These are phyloP conservation scores for Phlogophora meticulosa DNA, from an alignment of 2,888 invertebrate genomes.

Conservation along the genomic window DNA sequence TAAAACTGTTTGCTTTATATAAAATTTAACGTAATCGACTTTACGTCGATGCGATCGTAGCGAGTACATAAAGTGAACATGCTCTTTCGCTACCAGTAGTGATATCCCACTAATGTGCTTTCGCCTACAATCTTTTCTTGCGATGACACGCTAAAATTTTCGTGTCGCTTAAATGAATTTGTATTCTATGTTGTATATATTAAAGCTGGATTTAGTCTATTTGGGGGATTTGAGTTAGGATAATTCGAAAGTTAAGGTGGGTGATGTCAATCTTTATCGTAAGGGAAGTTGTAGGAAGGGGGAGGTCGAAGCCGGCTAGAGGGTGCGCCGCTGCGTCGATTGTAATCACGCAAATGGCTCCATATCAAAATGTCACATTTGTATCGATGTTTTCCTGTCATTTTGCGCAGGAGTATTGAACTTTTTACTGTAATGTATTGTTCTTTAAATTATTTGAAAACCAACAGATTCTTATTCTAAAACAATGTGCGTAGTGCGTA, in stretches of 20 bases:
- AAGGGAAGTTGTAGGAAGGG: conserved; percentile 87
- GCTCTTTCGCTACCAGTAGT: conserved; percentile 86
- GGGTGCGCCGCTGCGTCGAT: conserved; percentile 90
- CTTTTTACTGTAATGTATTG: conserved; percentile 54
- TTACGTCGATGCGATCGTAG: conserved; percentile 78
- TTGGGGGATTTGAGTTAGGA: conserved; percentile 77
- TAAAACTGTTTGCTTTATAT: conserved; percentile 84
- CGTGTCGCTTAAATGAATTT: conserved; percentile 67
- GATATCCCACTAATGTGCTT: conserved; percentile 90
- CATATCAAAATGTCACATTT: conserved; percentile 90
- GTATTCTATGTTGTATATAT: conserved; percentile 69
- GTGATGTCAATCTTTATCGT: conserved; percentile 90
- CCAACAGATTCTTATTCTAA: neutral
- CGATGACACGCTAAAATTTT: conserved; percentile 88
- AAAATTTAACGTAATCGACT: conserved; percentile 87
- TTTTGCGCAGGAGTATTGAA: conserved; percentile 78
- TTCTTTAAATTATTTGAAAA: conserved; percentile 15
- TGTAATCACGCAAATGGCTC: conserved; percentile 91
- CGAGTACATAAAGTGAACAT: conserved; percentile 85
- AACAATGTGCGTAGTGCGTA: neutral
- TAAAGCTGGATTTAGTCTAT: conserved; percentile 78
- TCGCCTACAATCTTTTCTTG: conserved; percentile 89
- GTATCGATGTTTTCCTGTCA: conserved; percentile 85
- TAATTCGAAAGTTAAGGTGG: conserved; percentile 86
- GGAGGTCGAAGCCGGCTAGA: conserved; percentile 77